Evolutionary conservation across 2,113 vertebrate species (phyloP).

Genomic region (Suncus etruscus): DNA sequence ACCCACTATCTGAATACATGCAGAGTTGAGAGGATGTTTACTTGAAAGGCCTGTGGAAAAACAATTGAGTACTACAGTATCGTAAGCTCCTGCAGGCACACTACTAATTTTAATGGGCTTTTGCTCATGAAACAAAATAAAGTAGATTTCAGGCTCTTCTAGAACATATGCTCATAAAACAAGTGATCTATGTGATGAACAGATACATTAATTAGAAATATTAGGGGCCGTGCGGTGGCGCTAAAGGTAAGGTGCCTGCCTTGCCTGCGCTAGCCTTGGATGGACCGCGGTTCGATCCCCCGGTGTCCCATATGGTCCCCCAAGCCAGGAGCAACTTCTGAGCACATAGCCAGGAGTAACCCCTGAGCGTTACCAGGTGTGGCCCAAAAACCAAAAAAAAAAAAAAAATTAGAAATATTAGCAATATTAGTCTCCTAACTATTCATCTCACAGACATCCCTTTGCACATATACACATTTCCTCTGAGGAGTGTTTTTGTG

Average conservation of each 20-base stretch:
- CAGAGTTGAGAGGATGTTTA: background rate
- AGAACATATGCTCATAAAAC: background rate
- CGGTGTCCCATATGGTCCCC: too few species aligned
- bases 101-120: background rate
- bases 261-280: too few species aligned
- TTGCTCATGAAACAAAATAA: slow-evolving; percentile 6
- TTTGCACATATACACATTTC: background rate
- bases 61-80: background rate
- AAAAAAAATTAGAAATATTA: too few species aligned
- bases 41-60: background rate
- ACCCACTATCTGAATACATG: background rate
- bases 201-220: background rate
- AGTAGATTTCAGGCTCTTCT: background rate
- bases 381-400: too few species aligned
- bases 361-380: too few species aligned
- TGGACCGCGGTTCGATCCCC: too few species aligned
- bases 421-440: too few species aligned
- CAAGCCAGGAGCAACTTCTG: too few species aligned
- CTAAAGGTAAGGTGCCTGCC: too few species aligned
- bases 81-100: background rate
- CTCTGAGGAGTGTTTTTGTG: background rate
- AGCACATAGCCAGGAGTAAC: too few species aligned
- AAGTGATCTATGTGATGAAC: background rate
- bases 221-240: too few species aligned
- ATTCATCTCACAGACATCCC: too few species aligned